phyloP scores from a whole-genome alignment of 2,888 invertebrate genomes.

The Dryococelus australis region DNA sequence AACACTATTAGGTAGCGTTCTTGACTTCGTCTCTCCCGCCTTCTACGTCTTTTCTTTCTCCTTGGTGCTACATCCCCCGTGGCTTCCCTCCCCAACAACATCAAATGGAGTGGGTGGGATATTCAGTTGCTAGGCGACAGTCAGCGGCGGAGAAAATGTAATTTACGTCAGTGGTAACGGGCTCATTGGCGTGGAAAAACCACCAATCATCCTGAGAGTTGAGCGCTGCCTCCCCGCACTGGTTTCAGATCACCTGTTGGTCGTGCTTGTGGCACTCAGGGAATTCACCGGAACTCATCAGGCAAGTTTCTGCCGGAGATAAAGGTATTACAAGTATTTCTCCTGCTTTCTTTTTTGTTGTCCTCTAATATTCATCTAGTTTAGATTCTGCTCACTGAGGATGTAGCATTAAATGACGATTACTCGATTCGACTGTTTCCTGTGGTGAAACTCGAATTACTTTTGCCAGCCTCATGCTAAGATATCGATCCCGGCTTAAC shows the following conservation, averaged over 20 bases:
- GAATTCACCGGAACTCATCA: too few species aligned
- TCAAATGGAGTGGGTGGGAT: neutral
- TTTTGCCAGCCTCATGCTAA: too few species aligned
- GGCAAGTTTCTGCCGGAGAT: too few species aligned
- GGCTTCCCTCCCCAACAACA: neutral
- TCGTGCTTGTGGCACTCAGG: neutral
- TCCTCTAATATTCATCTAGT: too few species aligned
- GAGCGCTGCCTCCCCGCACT: neutral
- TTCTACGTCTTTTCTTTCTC: neutral
- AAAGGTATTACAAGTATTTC: too few species aligned
- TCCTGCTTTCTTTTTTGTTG: too few species aligned
- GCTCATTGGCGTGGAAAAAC: neutral
- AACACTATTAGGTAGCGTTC: neutral
- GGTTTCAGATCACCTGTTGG: neutral
- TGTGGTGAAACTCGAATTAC: too few species aligned
- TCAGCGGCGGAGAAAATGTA: neutral
- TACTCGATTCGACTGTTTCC: too few species aligned
- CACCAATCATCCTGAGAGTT: neutral
- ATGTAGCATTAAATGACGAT: too few species aligned
- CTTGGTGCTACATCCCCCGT: neutral
- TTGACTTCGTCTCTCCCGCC: neutral
- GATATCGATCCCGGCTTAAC: too few species aligned
- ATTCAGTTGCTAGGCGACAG: slow-evolving; percentile 5
- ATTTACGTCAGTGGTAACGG: neutral
- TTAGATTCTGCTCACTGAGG: too few species aligned